phyloP scores from a whole-genome alignment of 2,113 vertebrate genomes.

The Larimichthys polyactis region DNA sequence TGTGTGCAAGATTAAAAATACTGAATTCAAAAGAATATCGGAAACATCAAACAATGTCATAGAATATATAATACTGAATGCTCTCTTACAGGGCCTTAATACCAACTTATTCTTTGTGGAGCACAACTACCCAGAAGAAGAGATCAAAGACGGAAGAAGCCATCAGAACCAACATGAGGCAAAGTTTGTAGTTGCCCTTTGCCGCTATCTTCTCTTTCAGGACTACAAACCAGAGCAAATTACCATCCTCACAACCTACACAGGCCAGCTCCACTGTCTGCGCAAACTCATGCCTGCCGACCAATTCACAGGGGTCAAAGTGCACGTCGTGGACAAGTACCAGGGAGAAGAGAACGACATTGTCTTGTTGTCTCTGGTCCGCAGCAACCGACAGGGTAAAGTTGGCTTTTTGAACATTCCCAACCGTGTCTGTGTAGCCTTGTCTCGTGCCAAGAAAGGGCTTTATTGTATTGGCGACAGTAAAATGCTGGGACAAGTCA shows the following conservation, averaged over 20 bases:
- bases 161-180: conserved; percentile 93
- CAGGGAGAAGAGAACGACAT: conserved; percentile 98
- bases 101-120: conserved; percentile 93
- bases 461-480: conserved; percentile 93
- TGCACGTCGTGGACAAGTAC: conserved; percentile 97
- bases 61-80: background rate
- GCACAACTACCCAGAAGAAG: conserved; percentile 87
- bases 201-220: conserved; percentile 90
- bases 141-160: conserved; percentile 91
- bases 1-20: background rate
- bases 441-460: conserved; percentile 95
- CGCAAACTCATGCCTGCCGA: conserved; percentile 88
- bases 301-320: conserved; percentile 89
- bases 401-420: conserved; percentile 92
- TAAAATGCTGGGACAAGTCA: conserved; percentile 87
- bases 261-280: conserved; percentile 91
- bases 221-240: conserved; percentile 92
- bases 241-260: conserved; percentile 96
- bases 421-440: conserved; percentile 93
- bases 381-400: conserved; percentile 88
- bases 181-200: conserved; percentile 90
- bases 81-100: conserved; percentile 85
- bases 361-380: conserved; percentile 92
- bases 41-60: conserved; percentile 12
- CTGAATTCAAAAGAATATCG: background rate